Conservation (phyloP, 2,113 vertebrate species). For the Aepyceros melampus region DNA sequence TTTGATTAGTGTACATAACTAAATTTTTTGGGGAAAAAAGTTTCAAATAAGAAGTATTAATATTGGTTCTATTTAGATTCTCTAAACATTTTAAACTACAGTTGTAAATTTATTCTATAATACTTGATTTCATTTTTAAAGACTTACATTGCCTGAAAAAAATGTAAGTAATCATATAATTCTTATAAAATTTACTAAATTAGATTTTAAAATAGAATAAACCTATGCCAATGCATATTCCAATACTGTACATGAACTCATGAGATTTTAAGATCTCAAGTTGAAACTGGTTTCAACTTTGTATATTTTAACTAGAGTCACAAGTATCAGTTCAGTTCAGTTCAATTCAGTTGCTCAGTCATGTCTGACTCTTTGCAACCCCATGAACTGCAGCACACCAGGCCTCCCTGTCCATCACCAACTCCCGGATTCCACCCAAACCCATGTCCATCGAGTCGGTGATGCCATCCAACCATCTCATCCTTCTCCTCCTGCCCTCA, state of each 20-base stretch:
- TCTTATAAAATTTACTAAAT: not conserved
- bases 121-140: not conserved
- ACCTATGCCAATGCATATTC: not conserved
- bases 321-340: not conserved
- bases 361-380: too few species aligned
- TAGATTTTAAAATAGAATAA: not conserved
- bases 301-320: not conserved
- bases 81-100: constrained; percentile 19
- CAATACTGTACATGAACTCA: not conserved
- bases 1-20: not conserved
- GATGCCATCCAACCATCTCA: too few species aligned
- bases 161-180: not conserved
- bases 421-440: too few species aligned
- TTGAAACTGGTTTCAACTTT: not conserved
- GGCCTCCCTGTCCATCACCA: too few species aligned
- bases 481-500: too few species aligned
- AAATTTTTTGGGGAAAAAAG: not conserved
- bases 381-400: too few species aligned
- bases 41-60: not conserved
- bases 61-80: not conserved
- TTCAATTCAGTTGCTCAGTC: too few species aligned
- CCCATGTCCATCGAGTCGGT: too few species aligned
- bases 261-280: not conserved
- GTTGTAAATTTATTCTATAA: not conserved
- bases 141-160: not conserved